Evolutionary conservation across 1,140 invertebrate species (phyloP), one percentile per base, ranked within the genome.

Genomic region (Triops cancriformis): DNA sequence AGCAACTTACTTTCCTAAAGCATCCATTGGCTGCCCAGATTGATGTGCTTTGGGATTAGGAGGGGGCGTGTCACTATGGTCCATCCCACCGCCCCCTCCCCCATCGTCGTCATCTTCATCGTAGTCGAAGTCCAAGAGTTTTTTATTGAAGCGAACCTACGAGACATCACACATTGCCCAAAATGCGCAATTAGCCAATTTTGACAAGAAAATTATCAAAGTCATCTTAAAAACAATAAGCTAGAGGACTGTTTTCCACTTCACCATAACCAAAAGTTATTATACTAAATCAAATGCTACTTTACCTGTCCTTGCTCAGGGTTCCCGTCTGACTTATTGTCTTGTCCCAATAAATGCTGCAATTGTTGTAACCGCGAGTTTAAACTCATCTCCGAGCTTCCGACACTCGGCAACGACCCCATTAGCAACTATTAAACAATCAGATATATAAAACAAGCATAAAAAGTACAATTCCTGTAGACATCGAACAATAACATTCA

Each of bases 51-150:
- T 82, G 78, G 37, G 82, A 79, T 26, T 80, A 1, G 75, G 75
- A 11, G 75, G 75, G 51, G 14, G 42, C 26, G 43, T 43, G 76
- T 76, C 73, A 42, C 14, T 74, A 14, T 31, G 42, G 23, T 45
- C 23, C 79, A 73, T 72, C 80, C 79, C 14, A 78, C 79, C 81
- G 76, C 80, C 45, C 76, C 80, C 80, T 79, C 81, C 81, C 83
- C 83, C 85, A 85, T 94, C 92, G 41, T 94, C 92, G 80, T 93
- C 92, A 82, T 92, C 92, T 80, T 93, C 91, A 0, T 90, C 91
- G 85, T 94, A 94, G 84, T 94, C 93, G 86, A 93, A 94, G 82
- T 94, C 93, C 27, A 95, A 83, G 1, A 94, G 82, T 83, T 94
- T 93, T 83, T 91, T 92, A 82, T 89, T 90, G 83, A 92, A 91